These are phyloP conservation scores for Amorpha juglandis DNA, from an alignment of 2,888 invertebrate genomes.

Conservation along the genomic window DNA sequence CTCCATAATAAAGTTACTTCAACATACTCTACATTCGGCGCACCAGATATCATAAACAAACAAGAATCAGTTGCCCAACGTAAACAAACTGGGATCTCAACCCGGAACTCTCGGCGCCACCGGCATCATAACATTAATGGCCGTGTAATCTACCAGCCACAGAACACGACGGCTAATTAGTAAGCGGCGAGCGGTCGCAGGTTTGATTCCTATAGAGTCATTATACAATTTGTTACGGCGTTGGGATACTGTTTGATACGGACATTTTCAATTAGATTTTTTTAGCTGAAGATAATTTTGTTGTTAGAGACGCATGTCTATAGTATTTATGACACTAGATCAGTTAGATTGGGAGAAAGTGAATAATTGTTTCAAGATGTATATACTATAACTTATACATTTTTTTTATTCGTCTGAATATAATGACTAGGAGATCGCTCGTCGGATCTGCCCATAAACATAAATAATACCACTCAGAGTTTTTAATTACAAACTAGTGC, in stretches of 20 bases:
- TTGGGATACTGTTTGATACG: slow-evolving; percentile 13
- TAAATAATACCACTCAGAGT: too few species aligned
- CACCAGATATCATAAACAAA: neutral
- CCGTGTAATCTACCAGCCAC: neutral
- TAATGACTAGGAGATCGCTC: too few species aligned
- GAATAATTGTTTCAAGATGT: too few species aligned
- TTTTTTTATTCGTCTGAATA: too few species aligned
- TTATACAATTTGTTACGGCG: slow-evolving; percentile 50
- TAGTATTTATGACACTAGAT: neutral
- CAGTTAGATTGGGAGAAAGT: too few species aligned
- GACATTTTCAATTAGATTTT: neutral
- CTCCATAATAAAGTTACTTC: neutral
- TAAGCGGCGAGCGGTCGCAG: slow-evolving; percentile 25
- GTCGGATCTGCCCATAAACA: too few species aligned
- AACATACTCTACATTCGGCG: neutral
- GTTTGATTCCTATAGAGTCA: slow-evolving; percentile 41
- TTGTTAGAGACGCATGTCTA: neutral
- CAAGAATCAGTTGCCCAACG: neutral
- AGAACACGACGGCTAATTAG: slow-evolving; percentile 31
- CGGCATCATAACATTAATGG: slow-evolving; percentile 4
- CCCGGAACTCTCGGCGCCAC: neutral
- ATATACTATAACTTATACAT: too few species aligned
- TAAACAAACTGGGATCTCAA: slow-evolving; percentile 10
- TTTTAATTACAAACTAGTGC: too few species aligned
- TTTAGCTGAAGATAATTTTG: neutral